A percentile compares a stretch with the other conserved stretches of the same genome.
phyloP scores from a whole-genome alignment of 2,113 vertebrate species.

The Leucopternis melanops region DNA sequence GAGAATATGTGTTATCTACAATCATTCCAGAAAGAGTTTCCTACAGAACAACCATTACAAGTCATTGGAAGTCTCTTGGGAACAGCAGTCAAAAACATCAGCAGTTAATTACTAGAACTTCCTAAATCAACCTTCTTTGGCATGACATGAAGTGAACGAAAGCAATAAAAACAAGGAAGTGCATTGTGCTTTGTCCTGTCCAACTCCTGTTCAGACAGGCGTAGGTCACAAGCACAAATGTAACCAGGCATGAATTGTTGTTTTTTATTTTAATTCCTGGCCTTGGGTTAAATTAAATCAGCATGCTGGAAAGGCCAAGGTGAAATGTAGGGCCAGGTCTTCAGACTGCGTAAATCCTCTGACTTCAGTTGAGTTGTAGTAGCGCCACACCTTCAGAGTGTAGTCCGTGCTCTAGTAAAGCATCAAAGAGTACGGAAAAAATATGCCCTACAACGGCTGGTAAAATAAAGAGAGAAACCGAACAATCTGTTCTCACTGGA shows the following conservation, averaged over 20 bases:
- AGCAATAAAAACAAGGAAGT: slow-evolving; percentile 69
- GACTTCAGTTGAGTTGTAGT: background rate
- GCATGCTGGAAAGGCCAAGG: slow-evolving; percentile 42
- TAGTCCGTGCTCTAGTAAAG: background rate
- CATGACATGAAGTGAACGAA: slow-evolving; percentile 66
- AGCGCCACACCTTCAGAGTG: background rate
- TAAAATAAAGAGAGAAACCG: background rate
- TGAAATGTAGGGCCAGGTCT: background rate
- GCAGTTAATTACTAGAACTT: slow-evolving; percentile 61
- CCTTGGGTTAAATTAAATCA: slow-evolving; percentile 58
- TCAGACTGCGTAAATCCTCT: slow-evolving; percentile 10
- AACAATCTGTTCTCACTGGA: background rate
- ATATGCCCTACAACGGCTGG: background rate
- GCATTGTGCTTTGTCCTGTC: slow-evolving; percentile 71
- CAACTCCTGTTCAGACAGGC: slow-evolving; percentile 50
- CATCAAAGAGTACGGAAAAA: background rate
- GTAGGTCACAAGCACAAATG: slow-evolving; percentile 58
- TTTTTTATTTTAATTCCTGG: slow-evolving; percentile 35
- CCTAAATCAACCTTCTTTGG: slow-evolving; percentile 65
- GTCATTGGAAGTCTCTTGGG: slow-evolving; percentile 40
- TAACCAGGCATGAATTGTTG: slow-evolving; percentile 52
- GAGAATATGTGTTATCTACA: slow-evolving; percentile 29
- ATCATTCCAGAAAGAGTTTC: slow-evolving; percentile 27
- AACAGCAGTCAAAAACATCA: slow-evolving; percentile 64
- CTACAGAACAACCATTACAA: slow-evolving; percentile 58